These are phyloP conservation scores for Antennarius maculatus DNA, from an alignment of 2,797 vertebrate genomes.

Conservation along the genomic window DNA sequence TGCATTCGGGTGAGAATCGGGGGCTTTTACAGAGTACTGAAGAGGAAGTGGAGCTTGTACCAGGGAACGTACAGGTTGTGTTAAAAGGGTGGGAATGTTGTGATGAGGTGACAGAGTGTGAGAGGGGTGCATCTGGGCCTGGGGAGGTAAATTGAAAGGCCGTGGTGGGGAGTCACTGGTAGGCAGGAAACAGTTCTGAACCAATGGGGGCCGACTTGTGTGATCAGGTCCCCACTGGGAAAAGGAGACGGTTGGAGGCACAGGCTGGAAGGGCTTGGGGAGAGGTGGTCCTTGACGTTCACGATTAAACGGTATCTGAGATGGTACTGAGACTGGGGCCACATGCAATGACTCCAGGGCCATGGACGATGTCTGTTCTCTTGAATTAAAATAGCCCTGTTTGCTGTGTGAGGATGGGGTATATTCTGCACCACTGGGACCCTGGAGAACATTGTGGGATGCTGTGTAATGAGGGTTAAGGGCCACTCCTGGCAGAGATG, in stretches of 20 bases:
- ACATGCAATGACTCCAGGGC: constrained; percentile 51
- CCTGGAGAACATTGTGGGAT: constrained; percentile 58
- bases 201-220: constrained; percentile 83
- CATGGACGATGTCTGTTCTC: constrained; percentile 62
- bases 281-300: background rate
- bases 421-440: constrained; percentile 46
- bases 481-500: constrained; percentile 69
- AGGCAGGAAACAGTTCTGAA: constrained; percentile 86
- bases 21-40: constrained; percentile 54
- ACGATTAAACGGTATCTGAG: too few species aligned
- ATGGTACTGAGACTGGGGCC: constrained; percentile 18
- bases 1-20: constrained; percentile 51
- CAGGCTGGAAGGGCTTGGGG: constrained; percentile 65
- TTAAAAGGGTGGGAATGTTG: constrained; percentile 54
- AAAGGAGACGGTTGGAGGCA: constrained; percentile 60
- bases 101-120: constrained; percentile 68
- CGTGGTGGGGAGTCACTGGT: constrained; percentile 81
- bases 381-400: constrained; percentile 77
- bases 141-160: constrained; percentile 67
- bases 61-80: constrained; percentile 10
- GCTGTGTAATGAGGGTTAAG: constrained; percentile 58
- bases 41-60: constrained; percentile 29
- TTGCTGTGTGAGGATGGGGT: constrained; percentile 68
- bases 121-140: constrained; percentile 68
- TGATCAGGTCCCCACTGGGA: constrained; percentile 85